Conservation (phyloP, 1,140 invertebrate species). For the Microplitis demolitor region DNA sequence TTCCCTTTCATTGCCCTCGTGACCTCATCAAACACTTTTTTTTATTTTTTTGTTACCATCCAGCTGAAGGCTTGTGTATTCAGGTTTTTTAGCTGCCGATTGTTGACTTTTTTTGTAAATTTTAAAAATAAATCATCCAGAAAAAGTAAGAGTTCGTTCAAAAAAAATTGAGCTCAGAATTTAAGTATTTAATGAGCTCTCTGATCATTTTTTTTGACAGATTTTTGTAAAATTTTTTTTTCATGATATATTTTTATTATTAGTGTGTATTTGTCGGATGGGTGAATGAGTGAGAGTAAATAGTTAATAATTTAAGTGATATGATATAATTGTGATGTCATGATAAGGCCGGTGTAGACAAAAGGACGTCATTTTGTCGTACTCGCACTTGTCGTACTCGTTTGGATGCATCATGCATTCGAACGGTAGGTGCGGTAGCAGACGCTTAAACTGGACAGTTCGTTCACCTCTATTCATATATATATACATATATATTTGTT, state of each 20-base stretch:
- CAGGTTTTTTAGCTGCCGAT: too few species aligned
- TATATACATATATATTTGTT: too few species aligned
- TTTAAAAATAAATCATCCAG: too few species aligned
- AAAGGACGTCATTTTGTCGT: background rate
- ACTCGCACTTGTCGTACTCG: constrained; percentile 41
- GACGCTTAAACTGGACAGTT: constrained; percentile 37
- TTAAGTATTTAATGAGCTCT: too few species aligned
- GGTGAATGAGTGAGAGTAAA: too few species aligned
- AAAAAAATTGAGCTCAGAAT: too few species aligned
- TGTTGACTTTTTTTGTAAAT: too few species aligned
- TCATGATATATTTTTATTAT: too few species aligned
- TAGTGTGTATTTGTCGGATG: too few species aligned
- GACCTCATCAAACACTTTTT: constrained; percentile 7
- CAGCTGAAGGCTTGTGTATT: background rate
- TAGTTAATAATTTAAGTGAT: background rate
- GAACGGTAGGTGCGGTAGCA: constrained; percentile 29
- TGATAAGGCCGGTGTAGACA: background rate
- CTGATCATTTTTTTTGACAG: too few species aligned
- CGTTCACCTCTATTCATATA: constrained; percentile 44
- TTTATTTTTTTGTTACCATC: background rate
- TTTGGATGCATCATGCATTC: constrained; percentile 53
- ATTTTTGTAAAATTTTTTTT: too few species aligned
- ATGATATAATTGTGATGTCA: background rate
- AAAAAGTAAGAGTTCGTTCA: too few species aligned
- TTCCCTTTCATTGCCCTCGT: constrained; percentile 2